Evolutionary conservation across 2,888 invertebrate genomes (phyloP), one percentile per base, ranked within the genome.

Genomic region (Agonum fuliginosum): DNA sequence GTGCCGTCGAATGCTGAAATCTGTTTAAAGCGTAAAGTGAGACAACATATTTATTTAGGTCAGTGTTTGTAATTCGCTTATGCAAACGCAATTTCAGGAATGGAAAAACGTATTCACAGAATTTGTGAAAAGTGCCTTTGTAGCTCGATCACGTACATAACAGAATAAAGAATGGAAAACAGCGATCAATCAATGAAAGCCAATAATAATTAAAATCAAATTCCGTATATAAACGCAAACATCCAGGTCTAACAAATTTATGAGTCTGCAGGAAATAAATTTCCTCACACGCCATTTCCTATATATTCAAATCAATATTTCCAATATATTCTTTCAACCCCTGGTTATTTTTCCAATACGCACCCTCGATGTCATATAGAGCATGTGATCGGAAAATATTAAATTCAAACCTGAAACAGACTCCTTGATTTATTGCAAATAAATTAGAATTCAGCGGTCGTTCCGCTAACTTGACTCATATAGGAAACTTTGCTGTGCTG

Each of bases 361-460:
- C 54, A 54, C 54, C 54, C 54, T 54, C 54, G 54, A 54, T 54
- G 54, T 54, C 54, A 54, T 54, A 54, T 54, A 54, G 54, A 24
- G 54, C 54, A 54, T 54, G 54, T 54, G 62, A 34, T 62, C 62
- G 41, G 22, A 67, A 67, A 67, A 67, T 67, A 67, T 67, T 67
- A 67, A 43, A 67, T 67, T 67, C 67, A 67, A 67, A 67, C 67
- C 41, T 67, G 43, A 67, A 67, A 22, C 67, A 67, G 67, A 43
- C 67, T 67, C 22, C 67, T 67, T 72, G 72, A 72, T 54, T 72
- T 72, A 72, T 72, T 54, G 37, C 51, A 34, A 54, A 72, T 71
- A 71, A 71, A 71, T 71, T 71, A 71, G 51, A 48, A 71, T 67
- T 67, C 67, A 41, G 14, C n/a, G 48, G 10, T 19, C 24, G 71